Evolutionary conservation across 2,797 vertebrate genomes (phyloP).

Genomic region (Chanos chanos): DNA sequence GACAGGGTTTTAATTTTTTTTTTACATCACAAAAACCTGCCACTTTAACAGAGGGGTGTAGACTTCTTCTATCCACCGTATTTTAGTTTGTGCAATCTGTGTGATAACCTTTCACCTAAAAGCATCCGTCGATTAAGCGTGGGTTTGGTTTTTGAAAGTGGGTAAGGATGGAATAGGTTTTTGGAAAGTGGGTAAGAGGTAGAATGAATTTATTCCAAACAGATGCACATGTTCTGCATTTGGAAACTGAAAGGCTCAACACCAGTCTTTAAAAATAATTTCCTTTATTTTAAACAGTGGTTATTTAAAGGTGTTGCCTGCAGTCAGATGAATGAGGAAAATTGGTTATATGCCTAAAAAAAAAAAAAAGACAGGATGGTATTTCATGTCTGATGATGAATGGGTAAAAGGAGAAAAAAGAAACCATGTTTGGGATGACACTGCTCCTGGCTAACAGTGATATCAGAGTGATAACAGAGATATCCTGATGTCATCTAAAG

Average conservation of each 20-base stretch:
- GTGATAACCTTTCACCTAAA: too few species aligned
- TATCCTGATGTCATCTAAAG: too few species aligned
- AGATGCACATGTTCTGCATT: not conserved
- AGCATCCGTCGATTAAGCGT: too few species aligned
- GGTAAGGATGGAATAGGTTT: too few species aligned
- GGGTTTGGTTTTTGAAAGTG: too few species aligned
- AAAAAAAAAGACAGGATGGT: constrained; percentile 32
- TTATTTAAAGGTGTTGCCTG: constrained; percentile 65
- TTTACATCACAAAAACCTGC: too few species aligned
- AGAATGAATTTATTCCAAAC: too few species aligned
- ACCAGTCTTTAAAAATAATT: constrained; percentile 68
- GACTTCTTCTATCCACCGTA: too few species aligned
- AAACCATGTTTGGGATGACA: constrained; percentile 10
- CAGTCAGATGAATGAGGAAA: constrained; percentile 52
- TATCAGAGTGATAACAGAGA: constrained; percentile 22
- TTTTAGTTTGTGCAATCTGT: too few species aligned
- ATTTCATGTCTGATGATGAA: constrained; percentile 41
- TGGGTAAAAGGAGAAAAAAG: constrained; percentile 55
- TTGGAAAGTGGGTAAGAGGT: too few species aligned
- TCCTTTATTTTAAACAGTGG: constrained; percentile 72
- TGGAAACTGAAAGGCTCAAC: not conserved
- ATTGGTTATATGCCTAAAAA: constrained; percentile 43
- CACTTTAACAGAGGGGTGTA: too few species aligned
- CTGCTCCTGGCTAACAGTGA: constrained; percentile 9
- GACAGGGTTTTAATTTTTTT: too few species aligned